phyloP scores from a whole-genome alignment of 2,113 vertebrate species.

The Ifrita kowaldi region DNA sequence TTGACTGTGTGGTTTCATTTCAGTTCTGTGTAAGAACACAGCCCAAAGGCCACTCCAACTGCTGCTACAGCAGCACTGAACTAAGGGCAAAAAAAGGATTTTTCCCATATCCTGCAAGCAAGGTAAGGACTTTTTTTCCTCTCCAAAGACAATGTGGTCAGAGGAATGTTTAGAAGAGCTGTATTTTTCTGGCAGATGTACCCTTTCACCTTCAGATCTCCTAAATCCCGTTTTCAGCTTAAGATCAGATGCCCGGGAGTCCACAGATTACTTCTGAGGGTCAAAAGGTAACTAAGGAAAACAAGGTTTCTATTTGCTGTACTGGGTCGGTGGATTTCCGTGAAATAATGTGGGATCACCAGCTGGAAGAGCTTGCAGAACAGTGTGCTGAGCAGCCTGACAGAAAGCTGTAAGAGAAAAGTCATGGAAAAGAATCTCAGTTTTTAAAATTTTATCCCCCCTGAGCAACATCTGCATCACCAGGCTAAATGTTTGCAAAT shows the following conservation, averaged over 20 bases:
- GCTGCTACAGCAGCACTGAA: neutral
- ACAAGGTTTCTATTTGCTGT: neutral
- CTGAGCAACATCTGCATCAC: neutral
- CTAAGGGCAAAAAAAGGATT: neutral
- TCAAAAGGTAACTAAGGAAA: neutral
- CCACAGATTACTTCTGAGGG: neutral
- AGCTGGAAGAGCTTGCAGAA: neutral
- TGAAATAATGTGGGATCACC: neutral
- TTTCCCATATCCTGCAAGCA: neutral
- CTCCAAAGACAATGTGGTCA: neutral
- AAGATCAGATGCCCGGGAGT: neutral
- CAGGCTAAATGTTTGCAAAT: neutral
- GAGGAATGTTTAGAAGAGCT: neutral
- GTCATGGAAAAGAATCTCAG: neutral
- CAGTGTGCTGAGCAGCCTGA: neutral
- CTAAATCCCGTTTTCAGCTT: neutral
- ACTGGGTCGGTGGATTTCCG: neutral
- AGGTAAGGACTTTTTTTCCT: neutral
- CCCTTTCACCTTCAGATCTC: neutral
- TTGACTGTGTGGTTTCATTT: neutral
- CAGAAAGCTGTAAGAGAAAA: neutral
- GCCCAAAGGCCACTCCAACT: neutral
- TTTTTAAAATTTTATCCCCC: neutral
- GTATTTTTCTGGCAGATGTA: neutral
- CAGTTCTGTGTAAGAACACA: neutral